These are phyloP conservation scores for Valencia hispanica DNA, from an alignment of 2,797 vertebrate genomes.

Conservation along the genomic window DNA sequence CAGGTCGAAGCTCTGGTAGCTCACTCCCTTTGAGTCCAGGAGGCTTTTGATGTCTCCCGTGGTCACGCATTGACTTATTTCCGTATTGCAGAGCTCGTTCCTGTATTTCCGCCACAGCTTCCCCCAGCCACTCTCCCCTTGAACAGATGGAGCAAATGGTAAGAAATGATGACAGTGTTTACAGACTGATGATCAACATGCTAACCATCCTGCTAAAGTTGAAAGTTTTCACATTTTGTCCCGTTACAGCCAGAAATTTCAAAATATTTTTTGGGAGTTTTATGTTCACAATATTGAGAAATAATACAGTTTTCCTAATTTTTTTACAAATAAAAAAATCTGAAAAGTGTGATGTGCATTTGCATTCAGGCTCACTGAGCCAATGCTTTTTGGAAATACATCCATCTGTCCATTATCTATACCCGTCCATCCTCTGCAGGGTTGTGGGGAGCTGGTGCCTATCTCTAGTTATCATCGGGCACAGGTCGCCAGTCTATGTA, in stretches of 20 bases:
- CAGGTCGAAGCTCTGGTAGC: conserved; percentile 81
- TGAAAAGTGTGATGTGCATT: too few species aligned
- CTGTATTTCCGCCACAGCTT: conserved; percentile 85
- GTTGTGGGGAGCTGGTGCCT: too few species aligned
- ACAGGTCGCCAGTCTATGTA: too few species aligned
- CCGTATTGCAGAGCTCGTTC: conserved; percentile 73
- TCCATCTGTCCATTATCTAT: too few species aligned
- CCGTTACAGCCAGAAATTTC: too few species aligned
- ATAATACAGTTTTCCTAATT: too few species aligned
- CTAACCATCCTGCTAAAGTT: not conserved
- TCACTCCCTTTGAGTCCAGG: conserved; percentile 81
- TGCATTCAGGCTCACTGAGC: not conserved
- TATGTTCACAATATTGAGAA: too few species aligned
- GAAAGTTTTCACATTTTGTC: too few species aligned
- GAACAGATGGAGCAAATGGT: conserved; percentile 13
- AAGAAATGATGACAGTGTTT: not conserved
- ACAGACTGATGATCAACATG: not conserved
- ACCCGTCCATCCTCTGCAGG: too few species aligned
- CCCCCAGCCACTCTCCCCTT: conserved; percentile 87
- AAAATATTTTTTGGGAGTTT: too few species aligned
- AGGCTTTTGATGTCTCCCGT: conserved; percentile 78
- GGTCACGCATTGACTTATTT: conserved; percentile 83
- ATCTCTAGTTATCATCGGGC: too few species aligned
- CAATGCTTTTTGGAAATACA: not conserved
- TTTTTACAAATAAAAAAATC: not conserved